Evolutionary conservation across 2,113 vertebrate genomes (phyloP), one percentile per base, ranked within the genome.

Genomic region (Salvelinus namaycush): DNA sequence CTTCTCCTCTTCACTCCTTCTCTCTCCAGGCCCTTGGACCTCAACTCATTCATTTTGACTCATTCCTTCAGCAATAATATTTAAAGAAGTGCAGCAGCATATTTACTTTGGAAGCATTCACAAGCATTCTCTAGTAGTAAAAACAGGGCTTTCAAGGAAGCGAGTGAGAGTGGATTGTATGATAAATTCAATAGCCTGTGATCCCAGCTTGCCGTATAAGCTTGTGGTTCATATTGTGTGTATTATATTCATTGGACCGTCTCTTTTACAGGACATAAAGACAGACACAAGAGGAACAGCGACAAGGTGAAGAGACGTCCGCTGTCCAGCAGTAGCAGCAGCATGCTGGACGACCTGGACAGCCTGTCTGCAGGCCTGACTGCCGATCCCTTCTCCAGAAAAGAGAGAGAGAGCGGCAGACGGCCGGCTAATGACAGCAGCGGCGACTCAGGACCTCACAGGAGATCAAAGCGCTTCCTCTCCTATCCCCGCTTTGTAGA

Each of bases 401-500:
- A 87, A 69, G 79, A 86, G 74, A 84, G 75, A 57, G 14, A 64
- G 84, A 24, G 65, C 0, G 77, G 75, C 74, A 69, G 92, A 90
- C 88, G 89, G 83, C 86, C 92, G 84, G 3, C 92, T 86, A 94
- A 94, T 81, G 90, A 85, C 71, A 34, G 89, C 73, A 81, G 90
- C 75, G 64, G 84, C 73, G 93, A 94, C 86, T 94, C 91, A 81
- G 93, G 89, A 89, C 92, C 90, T 82, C 96, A 93, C 88, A 95
- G 89, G 86, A 95, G 97, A 92, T 93, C 94, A 68, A 99, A 98
- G 86, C 95, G 98, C 67, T 99, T 99, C 87, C 90, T 99, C 74
- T 99, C 97, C 83, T 99, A 98, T 84, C 97, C 97, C 80, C 97
- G 97, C 83, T 99, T 97, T 85, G 96, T 99, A 83, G 97, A 99